These are phyloP conservation scores for Drosophila lini DNA, from an alignment of 1,140 invertebrate species.

Conservation along the genomic window DNA sequence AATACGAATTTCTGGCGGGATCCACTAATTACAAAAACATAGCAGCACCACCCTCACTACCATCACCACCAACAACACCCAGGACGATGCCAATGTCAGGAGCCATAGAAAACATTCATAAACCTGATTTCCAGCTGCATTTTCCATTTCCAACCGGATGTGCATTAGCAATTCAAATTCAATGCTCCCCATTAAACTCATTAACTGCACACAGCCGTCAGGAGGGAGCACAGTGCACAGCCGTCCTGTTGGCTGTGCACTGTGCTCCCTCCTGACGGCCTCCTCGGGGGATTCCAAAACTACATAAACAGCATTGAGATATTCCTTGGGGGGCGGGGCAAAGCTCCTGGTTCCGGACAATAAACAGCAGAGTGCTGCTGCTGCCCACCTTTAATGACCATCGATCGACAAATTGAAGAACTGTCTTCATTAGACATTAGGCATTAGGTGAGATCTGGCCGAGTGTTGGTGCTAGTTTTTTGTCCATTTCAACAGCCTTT, in stretches of 20 bases:
- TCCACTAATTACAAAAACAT: constrained; percentile 54
- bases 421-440: constrained; percentile 70
- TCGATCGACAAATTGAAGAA: constrained; percentile 75
- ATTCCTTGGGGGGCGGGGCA: not conserved
- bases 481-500: constrained; percentile 12
- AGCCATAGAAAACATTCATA: constrained; percentile 63
- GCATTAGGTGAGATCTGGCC: constrained; percentile 21
- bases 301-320: constrained; percentile 31
- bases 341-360: not conserved
- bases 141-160: constrained; percentile 60
- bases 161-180: constrained; percentile 82
- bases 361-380: constrained; percentile 15
- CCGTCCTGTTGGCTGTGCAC: no score
- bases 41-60: constrained; percentile 8
- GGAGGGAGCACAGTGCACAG: constrained; percentile 13
- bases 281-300: constrained; percentile 28
- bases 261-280: no score
- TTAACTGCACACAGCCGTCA: constrained; percentile 75
- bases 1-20: constrained; percentile 27
- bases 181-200: constrained; percentile 79
- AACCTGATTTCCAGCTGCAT: constrained; percentile 71
- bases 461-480: constrained; percentile 34
- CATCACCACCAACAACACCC: constrained; percentile 12
- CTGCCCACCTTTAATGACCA: constrained; percentile 55
- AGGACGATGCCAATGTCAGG: constrained; percentile 9